Evolutionary conservation across 2,888 invertebrate genomes (phyloP).

Genomic region (Cataglyphis rosenhaueri): DNA sequence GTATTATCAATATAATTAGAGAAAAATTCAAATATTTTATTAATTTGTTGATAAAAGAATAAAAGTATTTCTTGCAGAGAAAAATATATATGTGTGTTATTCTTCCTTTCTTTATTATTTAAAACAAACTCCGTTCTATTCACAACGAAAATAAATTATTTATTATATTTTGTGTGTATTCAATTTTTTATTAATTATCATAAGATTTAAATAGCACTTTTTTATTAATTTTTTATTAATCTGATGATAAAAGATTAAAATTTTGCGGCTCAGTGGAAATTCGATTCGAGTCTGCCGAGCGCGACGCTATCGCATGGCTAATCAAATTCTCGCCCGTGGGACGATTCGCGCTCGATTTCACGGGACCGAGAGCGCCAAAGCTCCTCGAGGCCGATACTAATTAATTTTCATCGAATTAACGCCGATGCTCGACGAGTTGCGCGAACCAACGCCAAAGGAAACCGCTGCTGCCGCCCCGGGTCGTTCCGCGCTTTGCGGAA

Average conservation of each 20-base stretch:
- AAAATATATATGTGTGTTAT: neutral
- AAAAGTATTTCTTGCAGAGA: too few relatives aligned
- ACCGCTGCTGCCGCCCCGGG: constrained; percentile 32
- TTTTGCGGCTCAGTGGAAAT: constrained; percentile 48
- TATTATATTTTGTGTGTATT: neutral
- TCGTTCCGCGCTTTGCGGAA: constrained; percentile 16
- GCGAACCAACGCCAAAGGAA: constrained; percentile 57
- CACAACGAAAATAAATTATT: neutral
- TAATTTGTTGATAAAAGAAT: neutral
- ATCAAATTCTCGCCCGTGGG: constrained; percentile 74
- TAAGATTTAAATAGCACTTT: too few relatives aligned
- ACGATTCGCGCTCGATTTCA: constrained; percentile 74
- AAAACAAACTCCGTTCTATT: neutral
- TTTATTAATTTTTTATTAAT: too few relatives aligned
- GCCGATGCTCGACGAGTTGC: constrained; percentile 56
- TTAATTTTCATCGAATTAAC: constrained; percentile 76
- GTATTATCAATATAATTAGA: neutral
- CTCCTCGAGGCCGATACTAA: constrained; percentile 67
- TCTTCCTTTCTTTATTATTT: neutral
- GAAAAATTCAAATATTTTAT: neutral
- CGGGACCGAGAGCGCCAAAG: constrained; percentile 48
- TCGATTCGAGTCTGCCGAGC: constrained; percentile 47
- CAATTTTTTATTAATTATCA: too few relatives aligned
- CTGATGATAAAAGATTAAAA: too few relatives aligned
- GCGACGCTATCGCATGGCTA: constrained; percentile 62